These are phyloP conservation scores for Gila robusta DNA, from an alignment of 2,797 vertebrate genomes.

Conservation along the genomic window DNA sequence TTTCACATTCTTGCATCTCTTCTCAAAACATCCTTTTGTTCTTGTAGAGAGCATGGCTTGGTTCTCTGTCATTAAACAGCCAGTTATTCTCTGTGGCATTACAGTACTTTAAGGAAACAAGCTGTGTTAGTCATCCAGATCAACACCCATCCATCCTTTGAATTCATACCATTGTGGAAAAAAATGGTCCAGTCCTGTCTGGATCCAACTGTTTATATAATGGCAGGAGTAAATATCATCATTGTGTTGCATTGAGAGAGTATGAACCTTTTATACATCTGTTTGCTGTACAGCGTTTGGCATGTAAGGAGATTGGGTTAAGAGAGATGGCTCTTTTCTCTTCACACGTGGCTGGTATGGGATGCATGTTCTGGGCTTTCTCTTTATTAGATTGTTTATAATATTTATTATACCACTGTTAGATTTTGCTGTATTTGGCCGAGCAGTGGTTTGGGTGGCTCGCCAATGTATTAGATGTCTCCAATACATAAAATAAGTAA, in stretches of 20 bases:
- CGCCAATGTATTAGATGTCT: too few relatives aligned
- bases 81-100: conserved; percentile 55
- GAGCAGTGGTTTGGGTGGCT: too few relatives aligned
- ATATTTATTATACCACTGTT: neutral
- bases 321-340: neutral
- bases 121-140: conserved; percentile 11
- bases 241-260: conserved; percentile 36
- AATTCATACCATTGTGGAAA: neutral
- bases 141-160: neutral
- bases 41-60: neutral
- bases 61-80: conserved; percentile 27
- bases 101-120: conserved; percentile 20
- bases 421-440: too few relatives aligned
- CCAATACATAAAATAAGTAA: too few relatives aligned
- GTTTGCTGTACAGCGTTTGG: neutral
- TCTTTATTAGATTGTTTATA: neutral
- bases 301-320: conserved; percentile 1
- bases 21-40: conserved; percentile 35
- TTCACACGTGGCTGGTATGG: neutral
- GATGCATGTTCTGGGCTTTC: neutral
- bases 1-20: conserved; percentile 31
- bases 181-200: conserved; percentile 26
- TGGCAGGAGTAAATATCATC: conserved; percentile 32
- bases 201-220: conserved; percentile 29
- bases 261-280: neutral